Percentiles rank a stretch among this genome's conserved stretches.
Conservation (phyloP, 2,113 vertebrate genomes). For the Callopanchax toddi region DNA sequence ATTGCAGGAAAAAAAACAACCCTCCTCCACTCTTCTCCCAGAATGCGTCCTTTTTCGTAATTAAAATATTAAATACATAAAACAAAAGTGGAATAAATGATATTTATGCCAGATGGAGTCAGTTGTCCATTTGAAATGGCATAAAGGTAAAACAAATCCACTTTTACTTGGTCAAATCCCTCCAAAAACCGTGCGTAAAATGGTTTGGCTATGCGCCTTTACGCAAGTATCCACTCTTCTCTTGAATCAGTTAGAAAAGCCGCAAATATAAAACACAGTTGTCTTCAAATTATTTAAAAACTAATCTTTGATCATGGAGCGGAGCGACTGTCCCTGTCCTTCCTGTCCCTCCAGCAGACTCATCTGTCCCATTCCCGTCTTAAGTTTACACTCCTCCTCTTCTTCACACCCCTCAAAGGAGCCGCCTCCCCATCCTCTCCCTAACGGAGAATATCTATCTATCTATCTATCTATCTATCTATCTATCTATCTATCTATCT, state of each 20-base stretch:
- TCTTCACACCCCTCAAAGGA: constrained; percentile 44
- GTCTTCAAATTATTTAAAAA: constrained; percentile 29
- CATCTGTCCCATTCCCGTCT: constrained; percentile 47
- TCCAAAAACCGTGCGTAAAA: constrained; percentile 51
- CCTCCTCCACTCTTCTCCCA: not conserved
- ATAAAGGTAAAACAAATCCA: not conserved
- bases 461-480: not conserved
- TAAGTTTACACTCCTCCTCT: constrained; percentile 48
- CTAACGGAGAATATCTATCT: not conserved
- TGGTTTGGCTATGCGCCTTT: constrained; percentile 34
- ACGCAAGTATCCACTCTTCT: no score
- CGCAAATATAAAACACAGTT: not conserved
- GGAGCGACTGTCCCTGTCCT: constrained; percentile 35
- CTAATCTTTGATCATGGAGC: constrained; percentile 36
- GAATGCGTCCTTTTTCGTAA: not conserved
- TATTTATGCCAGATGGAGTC: not conserved
- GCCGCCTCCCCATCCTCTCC: constrained; percentile 1
- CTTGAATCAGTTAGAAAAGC: no score
- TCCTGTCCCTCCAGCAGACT: constrained; percentile 35
- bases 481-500: not conserved
- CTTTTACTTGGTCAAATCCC: constrained; percentile 3
- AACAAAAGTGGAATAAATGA: no score
- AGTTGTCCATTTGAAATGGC: not conserved
- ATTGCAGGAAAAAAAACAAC: not conserved
- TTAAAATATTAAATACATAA: not conserved